phyloP scores from a whole-genome alignment of 1,140 invertebrate genomes.

The Cataglyphis hispanica region DNA sequence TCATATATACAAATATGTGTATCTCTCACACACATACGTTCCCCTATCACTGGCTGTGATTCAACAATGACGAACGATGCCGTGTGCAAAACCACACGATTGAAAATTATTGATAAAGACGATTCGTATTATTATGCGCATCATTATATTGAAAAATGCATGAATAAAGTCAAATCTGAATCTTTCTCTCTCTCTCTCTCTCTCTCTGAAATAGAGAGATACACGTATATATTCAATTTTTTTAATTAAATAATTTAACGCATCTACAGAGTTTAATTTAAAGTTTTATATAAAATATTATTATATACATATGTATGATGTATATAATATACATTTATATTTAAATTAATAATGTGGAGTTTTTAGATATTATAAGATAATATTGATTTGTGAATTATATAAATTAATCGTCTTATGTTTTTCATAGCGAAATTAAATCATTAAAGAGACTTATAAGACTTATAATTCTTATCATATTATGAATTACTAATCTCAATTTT shows the following conservation, averaged over 20 bases:
- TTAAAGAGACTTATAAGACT: neutral
- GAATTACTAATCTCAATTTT: neutral
- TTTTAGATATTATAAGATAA: neutral
- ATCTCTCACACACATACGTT: neutral
- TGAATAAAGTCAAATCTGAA: neutral
- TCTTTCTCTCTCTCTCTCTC: no score
- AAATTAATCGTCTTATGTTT: neutral
- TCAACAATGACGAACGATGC: constrained; percentile 34
- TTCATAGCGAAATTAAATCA: no score
- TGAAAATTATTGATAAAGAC: constrained; percentile 2
- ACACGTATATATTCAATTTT: neutral
- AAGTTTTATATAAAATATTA: no score
- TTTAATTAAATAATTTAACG: no score
- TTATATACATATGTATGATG: no score
- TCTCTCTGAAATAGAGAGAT: neutral
- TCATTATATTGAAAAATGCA: neutral
- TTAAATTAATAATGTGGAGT: neutral
- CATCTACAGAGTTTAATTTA: no score
- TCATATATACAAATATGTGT: constrained; percentile 67
- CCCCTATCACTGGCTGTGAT: neutral
- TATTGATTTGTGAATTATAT: neutral
- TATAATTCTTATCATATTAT: neutral
- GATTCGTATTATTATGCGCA: neutral
- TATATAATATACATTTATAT: neutral
- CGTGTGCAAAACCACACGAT: constrained; percentile 66